These are phyloP conservation scores for Dunckerocampus dactyliophorus DNA, from an alignment of 2,113 vertebrate species.

Conservation along the genomic window DNA sequence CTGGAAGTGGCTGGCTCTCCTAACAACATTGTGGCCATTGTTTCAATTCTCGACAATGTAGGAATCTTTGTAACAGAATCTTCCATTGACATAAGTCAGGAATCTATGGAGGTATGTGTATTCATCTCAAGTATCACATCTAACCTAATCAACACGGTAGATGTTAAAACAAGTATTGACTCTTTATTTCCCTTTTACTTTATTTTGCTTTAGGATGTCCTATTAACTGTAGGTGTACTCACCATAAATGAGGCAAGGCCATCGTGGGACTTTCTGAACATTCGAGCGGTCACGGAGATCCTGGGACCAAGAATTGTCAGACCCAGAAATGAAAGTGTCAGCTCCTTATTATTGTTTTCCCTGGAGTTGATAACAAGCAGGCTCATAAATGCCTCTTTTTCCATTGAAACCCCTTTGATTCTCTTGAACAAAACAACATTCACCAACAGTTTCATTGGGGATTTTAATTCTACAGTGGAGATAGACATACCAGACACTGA, in stretches of 20 bases:
- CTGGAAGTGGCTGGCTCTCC: conserved; percentile 7
- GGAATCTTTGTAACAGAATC: accelerated
- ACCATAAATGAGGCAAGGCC: background rate
- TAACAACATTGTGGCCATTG: conserved; percentile 29
- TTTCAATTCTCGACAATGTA: conserved; percentile 27
- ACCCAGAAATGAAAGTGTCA: background rate
- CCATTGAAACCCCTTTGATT: conserved; percentile 13
- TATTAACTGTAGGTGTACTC: conserved; percentile 35
- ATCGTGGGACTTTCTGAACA: conserved; percentile 31
- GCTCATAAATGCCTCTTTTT: conserved; percentile 9
- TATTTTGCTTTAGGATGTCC: conserved; percentile 31
- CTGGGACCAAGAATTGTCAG: background rate
- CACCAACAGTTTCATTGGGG: conserved; percentile 14
- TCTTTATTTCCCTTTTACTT: conserved; percentile 3
- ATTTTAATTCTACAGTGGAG: conserved; percentile 37
- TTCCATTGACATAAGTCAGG: accelerated
- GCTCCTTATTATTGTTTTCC: conserved; percentile 24
- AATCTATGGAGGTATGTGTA: conserved; percentile 29
- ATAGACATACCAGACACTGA: conserved; percentile 28
- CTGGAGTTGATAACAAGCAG: conserved; percentile 7
- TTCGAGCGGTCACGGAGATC: background rate
- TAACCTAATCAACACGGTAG: background rate
- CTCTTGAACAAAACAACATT: conserved; percentile 43
- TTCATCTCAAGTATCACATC: accelerated
- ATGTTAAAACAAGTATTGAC: background rate